These are phyloP conservation scores for Seira ritae DNA, from an alignment of 2,888 invertebrate species.

Conservation along the genomic window DNA sequence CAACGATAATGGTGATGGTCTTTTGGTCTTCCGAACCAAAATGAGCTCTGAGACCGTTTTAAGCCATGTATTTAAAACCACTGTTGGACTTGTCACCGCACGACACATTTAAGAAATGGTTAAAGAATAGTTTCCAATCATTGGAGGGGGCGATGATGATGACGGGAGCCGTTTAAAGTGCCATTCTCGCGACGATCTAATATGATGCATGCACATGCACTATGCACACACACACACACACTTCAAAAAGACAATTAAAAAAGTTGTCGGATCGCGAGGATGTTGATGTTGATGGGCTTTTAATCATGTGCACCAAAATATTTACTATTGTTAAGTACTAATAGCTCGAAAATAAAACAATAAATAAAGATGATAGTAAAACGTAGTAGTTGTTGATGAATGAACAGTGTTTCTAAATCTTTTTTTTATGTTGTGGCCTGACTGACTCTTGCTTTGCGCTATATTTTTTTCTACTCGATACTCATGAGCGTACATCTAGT, in stretches of 20 bases:
- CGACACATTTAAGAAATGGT: too few species aligned
- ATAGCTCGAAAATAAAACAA: conserved; percentile 1
- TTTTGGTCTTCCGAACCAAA: too few species aligned
- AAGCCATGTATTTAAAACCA: too few species aligned
- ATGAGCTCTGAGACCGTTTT: too few species aligned
- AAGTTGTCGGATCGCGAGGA: neutral
- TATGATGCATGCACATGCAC: too few species aligned
- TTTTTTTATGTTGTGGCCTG: neutral
- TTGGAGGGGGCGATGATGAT: too few species aligned
- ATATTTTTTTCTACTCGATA: conserved; percentile 15
- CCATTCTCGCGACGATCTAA: too few species aligned
- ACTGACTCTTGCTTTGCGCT: neutral
- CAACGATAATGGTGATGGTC: too few species aligned
- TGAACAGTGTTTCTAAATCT: neutral
- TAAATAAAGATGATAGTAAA: conserved; percentile 16
- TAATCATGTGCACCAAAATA: neutral
- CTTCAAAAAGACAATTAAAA: conserved; percentile 9
- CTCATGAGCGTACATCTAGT: conserved; percentile 27
- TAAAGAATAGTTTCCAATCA: too few species aligned
- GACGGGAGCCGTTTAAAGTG: too few species aligned
- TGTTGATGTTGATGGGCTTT: neutral
- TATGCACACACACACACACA: neutral
- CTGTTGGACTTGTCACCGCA: too few species aligned
- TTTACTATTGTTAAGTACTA: neutral
- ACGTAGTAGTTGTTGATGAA: neutral